Evolutionary conservation across 2,797 vertebrate genomes (phyloP).

Genomic region (Pipistrellus nathusii): DNA sequence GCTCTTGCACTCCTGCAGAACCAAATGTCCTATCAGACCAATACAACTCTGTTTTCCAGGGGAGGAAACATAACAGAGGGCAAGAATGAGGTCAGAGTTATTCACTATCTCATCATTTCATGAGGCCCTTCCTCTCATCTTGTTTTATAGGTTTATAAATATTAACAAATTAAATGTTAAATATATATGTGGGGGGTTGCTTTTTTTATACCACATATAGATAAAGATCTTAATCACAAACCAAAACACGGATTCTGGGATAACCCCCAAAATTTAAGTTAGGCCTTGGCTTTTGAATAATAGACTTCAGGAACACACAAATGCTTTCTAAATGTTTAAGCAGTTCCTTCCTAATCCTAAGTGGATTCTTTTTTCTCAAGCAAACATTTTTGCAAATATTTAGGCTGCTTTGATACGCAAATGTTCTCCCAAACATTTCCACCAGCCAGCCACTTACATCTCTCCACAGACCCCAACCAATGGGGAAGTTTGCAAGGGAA

Average conservation of each 20-base stretch:
- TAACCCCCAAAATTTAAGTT: constrained; percentile 40
- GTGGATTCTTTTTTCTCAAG: constrained; percentile 67
- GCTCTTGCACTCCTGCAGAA: neutral
- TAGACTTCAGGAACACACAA: constrained; percentile 68
- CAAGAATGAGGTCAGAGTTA: neutral
- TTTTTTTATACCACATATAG: neutral
- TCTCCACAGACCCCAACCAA: constrained; percentile 73
- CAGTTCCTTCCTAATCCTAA: constrained; percentile 72
- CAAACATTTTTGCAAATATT: constrained; percentile 83
- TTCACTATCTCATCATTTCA: neutral
- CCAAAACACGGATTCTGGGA: constrained; percentile 18
- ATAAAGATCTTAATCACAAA: neutral
- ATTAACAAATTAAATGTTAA: constrained; percentile 21
- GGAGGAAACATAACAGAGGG: neutral
- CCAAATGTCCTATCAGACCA: neutral
- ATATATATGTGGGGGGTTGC: neutral
- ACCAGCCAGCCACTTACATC: constrained; percentile 70
- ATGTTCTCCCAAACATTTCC: constrained; percentile 73
- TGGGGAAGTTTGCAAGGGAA: constrained; percentile 78
- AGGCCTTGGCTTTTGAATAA: constrained; percentile 30
- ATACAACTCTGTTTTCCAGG: neutral
- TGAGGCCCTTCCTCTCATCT: neutral
- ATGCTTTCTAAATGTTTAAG: constrained; percentile 73
- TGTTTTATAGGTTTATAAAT: neutral
- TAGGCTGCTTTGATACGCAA: constrained; percentile 81